A percentile compares a stretch with the other conserved stretches of the same genome.
phyloP scores from a whole-genome alignment of 2,888 invertebrate species.

The Philonicus albiceps region DNA sequence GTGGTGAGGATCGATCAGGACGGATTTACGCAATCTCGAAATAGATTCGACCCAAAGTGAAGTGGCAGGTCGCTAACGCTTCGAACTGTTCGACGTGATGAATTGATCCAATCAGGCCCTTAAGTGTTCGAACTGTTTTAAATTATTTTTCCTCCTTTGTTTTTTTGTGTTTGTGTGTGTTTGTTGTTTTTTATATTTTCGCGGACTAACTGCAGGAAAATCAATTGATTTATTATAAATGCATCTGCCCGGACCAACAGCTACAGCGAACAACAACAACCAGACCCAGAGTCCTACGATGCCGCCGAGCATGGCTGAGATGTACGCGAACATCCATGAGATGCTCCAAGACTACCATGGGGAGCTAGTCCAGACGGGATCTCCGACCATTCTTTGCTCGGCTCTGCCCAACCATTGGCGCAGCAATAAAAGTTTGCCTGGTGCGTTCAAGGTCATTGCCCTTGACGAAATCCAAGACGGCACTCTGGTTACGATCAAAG shows the following conservation, averaged over 20 bases:
- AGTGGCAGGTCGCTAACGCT: background rate
- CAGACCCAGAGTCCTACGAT: slow-evolving; percentile 56
- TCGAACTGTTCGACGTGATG: background rate
- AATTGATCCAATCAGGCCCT: background rate
- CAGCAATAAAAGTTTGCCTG: slow-evolving; percentile 95
- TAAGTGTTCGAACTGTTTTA: background rate
- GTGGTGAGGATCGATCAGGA: background rate
- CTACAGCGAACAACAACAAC: slow-evolving; percentile 51
- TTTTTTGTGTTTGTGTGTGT: no score
- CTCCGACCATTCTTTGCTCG: slow-evolving; percentile 94
- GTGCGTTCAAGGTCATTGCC: slow-evolving; percentile 95
- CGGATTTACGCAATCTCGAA: background rate
- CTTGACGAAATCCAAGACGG: slow-evolving; percentile 94
- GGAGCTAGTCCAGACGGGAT: slow-evolving; percentile 93
- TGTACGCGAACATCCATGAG: slow-evolving; percentile 78
- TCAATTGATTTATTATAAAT: slow-evolving; percentile 46
- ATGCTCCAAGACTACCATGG: slow-evolving; percentile 88
- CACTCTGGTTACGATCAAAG: slow-evolving; percentile 90
- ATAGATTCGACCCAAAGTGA: background rate
- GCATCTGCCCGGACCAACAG: slow-evolving; percentile 62
- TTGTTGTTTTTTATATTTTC: background rate
- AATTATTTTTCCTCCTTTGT: background rate
- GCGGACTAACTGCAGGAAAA: background rate
- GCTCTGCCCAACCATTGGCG: slow-evolving; percentile 96
- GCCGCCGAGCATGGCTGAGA: slow-evolving; percentile 75